Conservation (phyloP, 2,113 vertebrate species). For the Gobio gobio region DNA sequence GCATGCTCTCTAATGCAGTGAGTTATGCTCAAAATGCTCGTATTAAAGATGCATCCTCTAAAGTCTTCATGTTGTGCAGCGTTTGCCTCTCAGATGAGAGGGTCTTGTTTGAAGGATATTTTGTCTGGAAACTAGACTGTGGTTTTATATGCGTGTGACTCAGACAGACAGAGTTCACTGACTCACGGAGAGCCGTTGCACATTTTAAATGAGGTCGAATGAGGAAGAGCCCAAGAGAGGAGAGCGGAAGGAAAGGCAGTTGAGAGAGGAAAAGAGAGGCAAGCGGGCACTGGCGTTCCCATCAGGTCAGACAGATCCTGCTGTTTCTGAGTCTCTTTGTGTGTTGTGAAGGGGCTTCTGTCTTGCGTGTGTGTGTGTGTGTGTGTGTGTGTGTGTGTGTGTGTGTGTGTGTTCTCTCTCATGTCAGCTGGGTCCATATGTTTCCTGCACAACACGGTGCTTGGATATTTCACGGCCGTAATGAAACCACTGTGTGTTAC, state of each 20-base stretch:
- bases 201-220: background rate
- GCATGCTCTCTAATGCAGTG: background rate
- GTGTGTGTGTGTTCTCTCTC: constrained; percentile 4
- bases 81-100: background rate
- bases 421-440: constrained; percentile 42
- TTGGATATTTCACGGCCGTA: background rate
- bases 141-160: background rate
- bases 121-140: background rate
- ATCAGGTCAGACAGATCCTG: background rate
- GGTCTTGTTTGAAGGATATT: background rate
- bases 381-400: constrained; percentile 29
- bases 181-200: background rate
- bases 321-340: background rate
- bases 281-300: background rate
- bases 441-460: constrained; percentile 35
- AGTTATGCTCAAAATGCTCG: background rate
- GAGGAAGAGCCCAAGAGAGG: background rate
- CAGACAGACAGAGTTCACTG: background rate
- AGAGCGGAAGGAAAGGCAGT: background rate
- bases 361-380: constrained; percentile 1
- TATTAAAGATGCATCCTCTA: background rate
- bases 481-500: background rate
- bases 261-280: background rate
- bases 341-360: background rate
- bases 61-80: background rate